Conservation (phyloP, 2,888 invertebrate species). For the Agrochola lychnidis region DNA sequence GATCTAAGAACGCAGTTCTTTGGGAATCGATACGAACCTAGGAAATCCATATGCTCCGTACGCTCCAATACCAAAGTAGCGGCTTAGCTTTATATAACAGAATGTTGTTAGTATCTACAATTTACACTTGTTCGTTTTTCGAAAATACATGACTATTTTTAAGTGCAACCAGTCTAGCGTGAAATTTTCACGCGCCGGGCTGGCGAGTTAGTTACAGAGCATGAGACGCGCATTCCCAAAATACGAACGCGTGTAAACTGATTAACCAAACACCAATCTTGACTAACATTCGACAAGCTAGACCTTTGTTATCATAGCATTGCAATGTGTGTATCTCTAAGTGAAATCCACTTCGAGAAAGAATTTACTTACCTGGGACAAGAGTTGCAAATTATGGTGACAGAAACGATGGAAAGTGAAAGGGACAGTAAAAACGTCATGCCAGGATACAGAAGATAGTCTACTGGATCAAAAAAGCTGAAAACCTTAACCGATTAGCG, state of each 20-base stretch:
- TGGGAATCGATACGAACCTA: not conserved
- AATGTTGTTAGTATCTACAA: constrained; percentile 28
- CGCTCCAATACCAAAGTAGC: not conserved
- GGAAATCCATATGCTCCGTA: not conserved
- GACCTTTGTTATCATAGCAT: constrained; percentile 11
- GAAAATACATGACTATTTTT: constrained; percentile 5
- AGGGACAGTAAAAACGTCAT: not conserved
- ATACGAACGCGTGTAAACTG: constrained; percentile 10
- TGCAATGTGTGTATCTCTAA: constrained; percentile 18
- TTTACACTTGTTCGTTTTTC: constrained; percentile 20
- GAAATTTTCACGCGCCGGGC: not conserved
- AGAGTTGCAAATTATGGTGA: not conserved
- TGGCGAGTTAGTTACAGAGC: not conserved
- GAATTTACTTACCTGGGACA: constrained; percentile 38
- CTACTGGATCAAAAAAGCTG: constrained; percentile 9
- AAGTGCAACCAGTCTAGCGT: not conserved
- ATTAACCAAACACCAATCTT: constrained; percentile 37
- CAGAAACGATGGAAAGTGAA: constrained; percentile 15
- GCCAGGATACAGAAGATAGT: constrained; percentile 8
- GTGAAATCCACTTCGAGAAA: constrained; percentile 8
- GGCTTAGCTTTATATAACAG: not conserved
- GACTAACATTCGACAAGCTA: constrained; percentile 22
- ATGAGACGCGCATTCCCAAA: constrained; percentile 17
- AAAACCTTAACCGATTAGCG: constrained; percentile 29
- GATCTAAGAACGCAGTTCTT: not conserved